phyloP scores from a whole-genome alignment of 2,888 invertebrate species.

The Leptinotarsa juncta region DNA sequence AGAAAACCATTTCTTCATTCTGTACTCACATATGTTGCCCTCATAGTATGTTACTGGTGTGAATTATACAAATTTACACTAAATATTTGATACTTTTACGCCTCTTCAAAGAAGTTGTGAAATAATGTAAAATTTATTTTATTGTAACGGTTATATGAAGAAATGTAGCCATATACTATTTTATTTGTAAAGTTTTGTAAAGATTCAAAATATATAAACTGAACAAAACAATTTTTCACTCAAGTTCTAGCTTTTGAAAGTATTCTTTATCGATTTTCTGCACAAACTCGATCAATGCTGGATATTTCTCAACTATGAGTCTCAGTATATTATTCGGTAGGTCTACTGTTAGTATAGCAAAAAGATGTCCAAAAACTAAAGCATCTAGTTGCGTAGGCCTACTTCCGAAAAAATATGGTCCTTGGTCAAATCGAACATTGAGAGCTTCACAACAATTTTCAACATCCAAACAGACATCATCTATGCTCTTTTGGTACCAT shows the following conservation, averaged over 20 bases:
- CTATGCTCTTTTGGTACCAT: slow-evolving; percentile 82
- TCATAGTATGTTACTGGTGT: no score
- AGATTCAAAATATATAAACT: neutral
- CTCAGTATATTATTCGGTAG: slow-evolving; percentile 84
- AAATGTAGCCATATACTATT: neutral
- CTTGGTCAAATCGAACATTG: slow-evolving; percentile 82
- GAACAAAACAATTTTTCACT: neutral
- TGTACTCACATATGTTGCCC: no score
- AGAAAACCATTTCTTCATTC: no score
- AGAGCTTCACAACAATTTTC: slow-evolving; percentile 88
- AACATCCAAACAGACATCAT: slow-evolving; percentile 81
- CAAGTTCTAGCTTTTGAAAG: slow-evolving; percentile 67
- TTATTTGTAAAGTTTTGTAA: neutral
- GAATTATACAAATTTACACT: no score
- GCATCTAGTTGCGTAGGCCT: slow-evolving; percentile 94
- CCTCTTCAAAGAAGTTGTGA: no score
- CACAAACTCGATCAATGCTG: slow-evolving; percentile 81
- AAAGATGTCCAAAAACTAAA: slow-evolving; percentile 95
- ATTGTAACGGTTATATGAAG: neutral
- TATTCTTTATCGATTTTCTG: slow-evolving; percentile 83
- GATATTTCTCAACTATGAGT: slow-evolving; percentile 79
- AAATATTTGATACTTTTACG: no score
- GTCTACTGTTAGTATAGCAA: slow-evolving; percentile 88
- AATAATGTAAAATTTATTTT: no score
- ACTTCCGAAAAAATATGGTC: slow-evolving; percentile 83